Evolutionary conservation across 1,140 invertebrate genomes (phyloP), one percentile per base, ranked within the genome.

Genomic region (Arion vulgaris): DNA sequence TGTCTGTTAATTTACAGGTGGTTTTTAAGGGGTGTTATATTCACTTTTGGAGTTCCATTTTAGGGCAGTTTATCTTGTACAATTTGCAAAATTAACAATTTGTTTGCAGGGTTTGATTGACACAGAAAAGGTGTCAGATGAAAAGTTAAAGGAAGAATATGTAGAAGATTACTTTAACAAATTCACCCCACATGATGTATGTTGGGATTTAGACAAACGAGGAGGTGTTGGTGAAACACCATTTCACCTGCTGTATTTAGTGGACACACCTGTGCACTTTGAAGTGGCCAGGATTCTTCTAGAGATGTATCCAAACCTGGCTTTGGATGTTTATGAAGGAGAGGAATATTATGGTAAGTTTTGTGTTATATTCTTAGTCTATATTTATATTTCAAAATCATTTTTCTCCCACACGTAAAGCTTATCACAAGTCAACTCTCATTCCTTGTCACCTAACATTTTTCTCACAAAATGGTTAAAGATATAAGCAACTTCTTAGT

Each of bases 161-260:
- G 82, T 88, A 73, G 85, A 89, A n/a, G 86, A 90, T 62, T 82
- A 84, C 39, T 89, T 90, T 76, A 90, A 88, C 62, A 88, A 89
- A 81, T 83, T 90, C 73, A 72, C 82, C 32, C 83, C 87, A 7
- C 90, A 92, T 77, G 88, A 90, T 34, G 89, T 86, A 39, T 98
- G 97, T 90, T 99, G 98, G 98, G 96, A 98, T 91, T 96, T 99
- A 95, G 96, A 98, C 86, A 97, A 98, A 90, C 94, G 98, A 51
- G 98, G 98, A 0, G 97, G 97, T 0, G 93, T 99, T 0, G 98
- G 98, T 0, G 98, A 99, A 93, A 98, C 96, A 5, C 92, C 99
- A 7, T 94, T 99, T 7, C 98, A 99, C 89, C 95, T 99, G 0
- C 94, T 98, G 15, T 97, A 99, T 83, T 98, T 99, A 80, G 97